Conservation (phyloP, 2,888 invertebrate genomes). For the Campoplex nolae region DNA sequence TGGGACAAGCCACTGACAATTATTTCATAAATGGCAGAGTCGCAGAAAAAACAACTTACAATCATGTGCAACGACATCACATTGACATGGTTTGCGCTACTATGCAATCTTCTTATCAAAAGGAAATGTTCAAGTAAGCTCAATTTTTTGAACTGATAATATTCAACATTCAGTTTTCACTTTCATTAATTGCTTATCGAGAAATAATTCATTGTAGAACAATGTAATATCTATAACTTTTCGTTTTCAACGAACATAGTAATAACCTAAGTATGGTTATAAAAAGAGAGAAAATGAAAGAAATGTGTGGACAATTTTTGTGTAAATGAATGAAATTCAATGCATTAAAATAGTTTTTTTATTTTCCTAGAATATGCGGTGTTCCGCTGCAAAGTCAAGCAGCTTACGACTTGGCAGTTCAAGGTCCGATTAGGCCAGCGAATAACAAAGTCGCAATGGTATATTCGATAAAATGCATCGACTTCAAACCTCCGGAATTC, state of each 20-base stretch:
- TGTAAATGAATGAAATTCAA: background rate
- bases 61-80: constrained; percentile 89
- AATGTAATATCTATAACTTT: too few relatives aligned
- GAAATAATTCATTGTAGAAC: background rate
- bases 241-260: too few relatives aligned
- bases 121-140: constrained; percentile 93
- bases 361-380: constrained; percentile 85
- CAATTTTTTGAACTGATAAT: constrained; percentile 30
- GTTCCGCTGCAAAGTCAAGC: constrained; percentile 94
- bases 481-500: constrained; percentile 93
- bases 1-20: constrained; percentile 92
- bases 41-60: constrained; percentile 89
- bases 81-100: constrained; percentile 91
- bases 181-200: background rate
- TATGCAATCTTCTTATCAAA: constrained; percentile 94
- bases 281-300: background rate
- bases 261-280: background rate
- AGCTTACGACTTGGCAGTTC: constrained; percentile 94
- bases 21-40: constrained; percentile 90
- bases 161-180: background rate
- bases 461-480: constrained; percentile 94
- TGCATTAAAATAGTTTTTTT: constrained; percentile 20
- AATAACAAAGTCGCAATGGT: constrained; percentile 90
- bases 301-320: background rate
- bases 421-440: constrained; percentile 92